Conservation (phyloP, 2,888 invertebrate species). For the Sympetrum striolatum region DNA sequence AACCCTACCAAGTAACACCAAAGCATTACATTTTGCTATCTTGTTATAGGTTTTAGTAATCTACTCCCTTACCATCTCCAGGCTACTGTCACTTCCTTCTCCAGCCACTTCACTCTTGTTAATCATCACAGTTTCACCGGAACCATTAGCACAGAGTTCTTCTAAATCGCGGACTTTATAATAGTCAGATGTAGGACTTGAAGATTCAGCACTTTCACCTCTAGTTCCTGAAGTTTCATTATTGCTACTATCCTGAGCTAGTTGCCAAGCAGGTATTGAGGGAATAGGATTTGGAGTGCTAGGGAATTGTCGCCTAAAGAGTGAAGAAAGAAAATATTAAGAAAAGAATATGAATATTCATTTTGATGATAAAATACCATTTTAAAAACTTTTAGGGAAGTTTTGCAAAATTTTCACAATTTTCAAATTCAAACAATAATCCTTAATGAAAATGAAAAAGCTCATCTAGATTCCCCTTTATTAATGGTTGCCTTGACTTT, state of each 20-base stretch:
- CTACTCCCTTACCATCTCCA: slow-evolving; percentile 73
- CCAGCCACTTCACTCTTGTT: slow-evolving; percentile 67
- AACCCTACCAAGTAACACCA: not conserved
- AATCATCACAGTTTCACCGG: slow-evolving; percentile 66
- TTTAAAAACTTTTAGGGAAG: too few relatives aligned
- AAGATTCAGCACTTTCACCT: slow-evolving; percentile 53
- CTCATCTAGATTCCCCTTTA: too few relatives aligned
- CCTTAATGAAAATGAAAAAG: too few relatives aligned
- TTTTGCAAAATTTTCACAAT: too few relatives aligned
- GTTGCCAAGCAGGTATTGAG: slow-evolving; percentile 83
- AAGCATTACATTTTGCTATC: not conserved
- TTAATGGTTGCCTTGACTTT: too few relatives aligned
- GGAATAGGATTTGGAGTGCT: slow-evolving; percentile 65
- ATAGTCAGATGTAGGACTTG: slow-evolving; percentile 20
- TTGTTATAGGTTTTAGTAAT: not conserved
- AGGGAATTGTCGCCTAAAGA: slow-evolving; percentile 78
- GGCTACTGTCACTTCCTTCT: slow-evolving; percentile 77
- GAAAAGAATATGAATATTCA: not conserved
- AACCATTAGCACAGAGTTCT: slow-evolving; percentile 65
- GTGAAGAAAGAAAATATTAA: not conserved
- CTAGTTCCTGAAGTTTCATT: slow-evolving; percentile 50
- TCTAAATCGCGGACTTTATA: slow-evolving; percentile 10
- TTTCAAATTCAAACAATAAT: too few relatives aligned
- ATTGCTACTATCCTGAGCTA: slow-evolving; percentile 59
- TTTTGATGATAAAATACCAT: too few relatives aligned